These are phyloP conservation scores for Eristalis tenax DNA, from an alignment of 2,888 invertebrate genomes.

Conservation along the genomic window DNA sequence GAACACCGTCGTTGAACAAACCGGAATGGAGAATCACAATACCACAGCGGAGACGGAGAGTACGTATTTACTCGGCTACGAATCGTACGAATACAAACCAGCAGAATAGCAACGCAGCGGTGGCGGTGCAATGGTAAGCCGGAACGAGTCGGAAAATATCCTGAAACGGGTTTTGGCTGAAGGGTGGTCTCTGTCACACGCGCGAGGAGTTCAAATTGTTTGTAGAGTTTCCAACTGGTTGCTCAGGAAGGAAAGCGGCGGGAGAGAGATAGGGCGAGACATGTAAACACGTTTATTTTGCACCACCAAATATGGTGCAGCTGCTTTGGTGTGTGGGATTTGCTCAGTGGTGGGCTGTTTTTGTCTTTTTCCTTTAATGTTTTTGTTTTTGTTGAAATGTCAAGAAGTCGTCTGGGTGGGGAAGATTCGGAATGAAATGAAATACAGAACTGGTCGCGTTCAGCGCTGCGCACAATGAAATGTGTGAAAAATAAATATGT, in stretches of 20 bases:
- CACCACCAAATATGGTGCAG: constrained; percentile 40
- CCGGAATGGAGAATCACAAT: constrained; percentile 60
- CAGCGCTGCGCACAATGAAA: neutral
- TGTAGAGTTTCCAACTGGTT: constrained; percentile 18
- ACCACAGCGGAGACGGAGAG: constrained; percentile 17
- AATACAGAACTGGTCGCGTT: constrained; percentile 33
- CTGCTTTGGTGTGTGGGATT: constrained; percentile 61
- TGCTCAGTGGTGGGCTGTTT: constrained; percentile 30
- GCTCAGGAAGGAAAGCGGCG: neutral
- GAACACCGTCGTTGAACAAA: constrained; percentile 54
- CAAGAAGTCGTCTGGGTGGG: constrained; percentile 28
- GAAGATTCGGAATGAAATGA: constrained; percentile 20
- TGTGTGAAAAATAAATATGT: no score
- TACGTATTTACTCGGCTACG: constrained; percentile 17
- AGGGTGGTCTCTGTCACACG: constrained; percentile 19
- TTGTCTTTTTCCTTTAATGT: constrained; percentile 25
- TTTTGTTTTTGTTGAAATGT: constrained; percentile 58
- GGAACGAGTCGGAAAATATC: constrained; percentile 50
- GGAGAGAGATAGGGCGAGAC: neutral
- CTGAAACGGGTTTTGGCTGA: constrained; percentile 50
- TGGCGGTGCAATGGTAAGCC: neutral
- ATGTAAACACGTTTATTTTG: constrained; percentile 59
- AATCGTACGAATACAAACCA: constrained; percentile 5
- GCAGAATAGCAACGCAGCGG: neutral
- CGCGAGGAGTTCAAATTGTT: constrained; percentile 3